Evolutionary conservation across 2,888 invertebrate genomes (phyloP), one percentile per base, ranked within the genome.

Genomic region (Cephus rjabovi): DNA sequence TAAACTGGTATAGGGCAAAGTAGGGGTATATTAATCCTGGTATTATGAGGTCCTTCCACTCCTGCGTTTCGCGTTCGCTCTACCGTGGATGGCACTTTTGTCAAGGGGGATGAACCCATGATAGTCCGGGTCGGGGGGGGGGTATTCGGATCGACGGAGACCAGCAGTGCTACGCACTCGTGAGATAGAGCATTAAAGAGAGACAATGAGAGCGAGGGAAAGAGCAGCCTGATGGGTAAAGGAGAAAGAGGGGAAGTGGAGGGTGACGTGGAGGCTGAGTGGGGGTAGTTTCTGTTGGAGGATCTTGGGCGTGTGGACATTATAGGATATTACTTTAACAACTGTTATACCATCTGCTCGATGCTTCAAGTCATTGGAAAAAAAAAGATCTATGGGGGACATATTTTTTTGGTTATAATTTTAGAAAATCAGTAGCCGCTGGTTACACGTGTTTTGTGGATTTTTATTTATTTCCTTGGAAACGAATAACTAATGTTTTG

Each of bases 11-110:
- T 82, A 85, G 82, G 81, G 83, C 83, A 79, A 84, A 84, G 83
- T 84, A 82, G 85, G 85, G 82, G 86, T 82, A 83, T 85, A 87
- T 86, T 89, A 89, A 89, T 88, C 86, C 84, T 73, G 84, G 86
- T 82, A 89, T 89, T 88, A 89, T 84, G 81, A 84, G 84, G 76
- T 84, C 76, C 75, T 68, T 77, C 80, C 77, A 31, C 71, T 71
- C 31, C 34, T 34, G 23, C 56, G 23, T 56, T 34, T 71, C 12
- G 31, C 71, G 31, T 34, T 73, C 30, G 31, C 69, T 75, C 75
- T 75, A n/a, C 71, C 56, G 56, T 23, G 23, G 56, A 23, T 56
- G 56, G 56, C 56, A 74, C 30, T 74, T 74, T 74, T 34, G 35
- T 33, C 11, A 15, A 12, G 33, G n/a, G 74, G 74, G 74, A 35